phyloP scores from a whole-genome alignment of 23 tunicate species.

The Aplidium turbinatum region DNA sequence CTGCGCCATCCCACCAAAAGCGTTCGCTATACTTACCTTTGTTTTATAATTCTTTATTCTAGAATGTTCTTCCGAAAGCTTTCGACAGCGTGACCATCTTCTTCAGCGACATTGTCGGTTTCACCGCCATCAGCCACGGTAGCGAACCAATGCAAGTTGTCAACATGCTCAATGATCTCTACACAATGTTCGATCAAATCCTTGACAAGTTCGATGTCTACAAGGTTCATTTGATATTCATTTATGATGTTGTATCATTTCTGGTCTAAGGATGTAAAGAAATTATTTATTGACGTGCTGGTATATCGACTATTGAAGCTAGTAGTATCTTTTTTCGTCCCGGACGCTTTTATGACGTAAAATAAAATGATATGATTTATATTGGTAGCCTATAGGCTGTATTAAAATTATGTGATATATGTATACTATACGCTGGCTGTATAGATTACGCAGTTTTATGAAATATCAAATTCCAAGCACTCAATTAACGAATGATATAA shows the following conservation, averaged over 20 bases:
- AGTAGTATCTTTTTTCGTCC: too few species aligned
- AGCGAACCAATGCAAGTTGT: constrained; percentile 88
- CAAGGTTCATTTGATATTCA: constrained; percentile 40
- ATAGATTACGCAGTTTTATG: too few species aligned
- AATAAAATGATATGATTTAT: too few species aligned
- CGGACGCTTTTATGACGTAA: too few species aligned
- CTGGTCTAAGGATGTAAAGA: background rate
- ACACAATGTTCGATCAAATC: constrained; percentile 83
- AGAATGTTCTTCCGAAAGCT: constrained; percentile 65
- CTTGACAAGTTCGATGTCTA: constrained; percentile 80
- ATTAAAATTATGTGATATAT: too few species aligned
- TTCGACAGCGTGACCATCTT: constrained; percentile 83
- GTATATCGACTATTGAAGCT: too few species aligned
- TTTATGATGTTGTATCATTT: background rate
- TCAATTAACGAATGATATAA: too few species aligned
- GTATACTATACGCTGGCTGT: too few species aligned
- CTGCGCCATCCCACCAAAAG: too few species aligned
- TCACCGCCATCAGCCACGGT: constrained; percentile 87
- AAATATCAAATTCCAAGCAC: too few species aligned
- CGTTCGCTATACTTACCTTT: background rate
- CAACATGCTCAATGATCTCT: constrained; percentile 86
- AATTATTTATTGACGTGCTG: background rate
- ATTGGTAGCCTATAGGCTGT: too few species aligned
- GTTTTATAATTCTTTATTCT: background rate
- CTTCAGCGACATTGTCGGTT: constrained; percentile 97